These are phyloP conservation scores for Troilus luridus DNA, from an alignment of 2,888 invertebrate species.

Conservation along the genomic window DNA sequence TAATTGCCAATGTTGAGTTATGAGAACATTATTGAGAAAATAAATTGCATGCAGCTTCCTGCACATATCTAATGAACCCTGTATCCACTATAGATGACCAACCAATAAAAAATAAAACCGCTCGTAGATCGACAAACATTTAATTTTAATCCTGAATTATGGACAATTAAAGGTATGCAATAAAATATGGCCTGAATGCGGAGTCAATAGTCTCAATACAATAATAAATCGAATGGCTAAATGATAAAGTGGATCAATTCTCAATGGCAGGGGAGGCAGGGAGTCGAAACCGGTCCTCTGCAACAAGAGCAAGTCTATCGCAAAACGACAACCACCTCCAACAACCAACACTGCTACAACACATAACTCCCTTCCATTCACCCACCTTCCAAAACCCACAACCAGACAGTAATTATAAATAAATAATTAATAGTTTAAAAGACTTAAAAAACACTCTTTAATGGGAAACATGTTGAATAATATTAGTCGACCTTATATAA, in stretches of 20 bases:
- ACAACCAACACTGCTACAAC: conserved; percentile 48
- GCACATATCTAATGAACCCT: no score
- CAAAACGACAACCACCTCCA: conserved; percentile 38
- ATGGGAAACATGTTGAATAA: no score
- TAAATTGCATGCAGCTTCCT: no score
- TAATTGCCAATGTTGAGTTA: no score
- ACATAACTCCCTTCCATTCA: conserved; percentile 43
- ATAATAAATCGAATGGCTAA: conserved; percentile 53
- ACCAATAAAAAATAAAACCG: background rate
- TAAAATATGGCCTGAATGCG: background rate
- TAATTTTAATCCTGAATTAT: background rate
- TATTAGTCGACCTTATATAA: no score
- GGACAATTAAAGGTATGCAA: background rate
- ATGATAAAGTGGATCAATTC: conserved; percentile 49
- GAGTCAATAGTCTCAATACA: conserved; percentile 19
- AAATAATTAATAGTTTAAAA: no score
- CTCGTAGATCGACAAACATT: background rate
- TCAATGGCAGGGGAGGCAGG: conserved; percentile 40
- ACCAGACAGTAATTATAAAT: background rate
- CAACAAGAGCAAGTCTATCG: conserved; percentile 51
- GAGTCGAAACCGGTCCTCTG: conserved; percentile 12
- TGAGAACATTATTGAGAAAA: no score
- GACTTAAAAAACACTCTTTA: no score
- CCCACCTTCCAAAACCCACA: conserved; percentile 12
- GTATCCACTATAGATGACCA: no score